Evolutionary conservation across 2,888 invertebrate species (phyloP).

Genomic region (Scrobipalpa atriplicella): DNA sequence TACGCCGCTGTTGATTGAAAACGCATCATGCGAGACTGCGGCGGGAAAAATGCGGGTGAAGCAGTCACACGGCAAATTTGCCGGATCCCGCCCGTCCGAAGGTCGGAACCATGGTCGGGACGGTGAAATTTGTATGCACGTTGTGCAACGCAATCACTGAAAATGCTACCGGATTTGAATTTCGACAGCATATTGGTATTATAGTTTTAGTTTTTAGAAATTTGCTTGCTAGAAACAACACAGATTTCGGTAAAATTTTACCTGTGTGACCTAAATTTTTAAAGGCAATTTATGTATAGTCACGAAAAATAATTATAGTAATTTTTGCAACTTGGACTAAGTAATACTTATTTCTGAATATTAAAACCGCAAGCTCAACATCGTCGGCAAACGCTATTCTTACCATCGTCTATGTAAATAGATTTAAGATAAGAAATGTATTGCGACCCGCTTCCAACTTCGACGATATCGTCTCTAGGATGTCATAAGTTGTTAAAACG

Average conservation of each 20-base stretch:
- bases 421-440: slow-evolving; percentile 11
- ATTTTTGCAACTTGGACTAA: too few relatives aligned
- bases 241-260: too few relatives aligned
- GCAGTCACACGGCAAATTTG: slow-evolving; percentile 9
- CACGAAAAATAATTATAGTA: too few relatives aligned
- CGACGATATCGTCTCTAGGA: slow-evolving; percentile 9
- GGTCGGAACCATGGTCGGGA: not conserved
- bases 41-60: not conserved
- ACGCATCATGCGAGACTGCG: not conserved
- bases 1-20: not conserved
- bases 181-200: too few relatives aligned
- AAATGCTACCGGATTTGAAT: too few relatives aligned
- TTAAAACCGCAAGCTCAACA: not conserved
- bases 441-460: slow-evolving; percentile 7
- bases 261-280: too few relatives aligned
- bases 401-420: not conserved
- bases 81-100: not conserved
- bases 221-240: too few relatives aligned
- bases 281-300: too few relatives aligned
- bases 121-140: not conserved
- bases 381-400: not conserved
- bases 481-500: slow-evolving; percentile 8
- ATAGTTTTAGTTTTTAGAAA: too few relatives aligned
- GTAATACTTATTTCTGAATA: too few relatives aligned
- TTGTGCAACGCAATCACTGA: not conserved